Conservation (phyloP, 2,888 invertebrate species). For the Euplagia quadripunctaria region DNA sequence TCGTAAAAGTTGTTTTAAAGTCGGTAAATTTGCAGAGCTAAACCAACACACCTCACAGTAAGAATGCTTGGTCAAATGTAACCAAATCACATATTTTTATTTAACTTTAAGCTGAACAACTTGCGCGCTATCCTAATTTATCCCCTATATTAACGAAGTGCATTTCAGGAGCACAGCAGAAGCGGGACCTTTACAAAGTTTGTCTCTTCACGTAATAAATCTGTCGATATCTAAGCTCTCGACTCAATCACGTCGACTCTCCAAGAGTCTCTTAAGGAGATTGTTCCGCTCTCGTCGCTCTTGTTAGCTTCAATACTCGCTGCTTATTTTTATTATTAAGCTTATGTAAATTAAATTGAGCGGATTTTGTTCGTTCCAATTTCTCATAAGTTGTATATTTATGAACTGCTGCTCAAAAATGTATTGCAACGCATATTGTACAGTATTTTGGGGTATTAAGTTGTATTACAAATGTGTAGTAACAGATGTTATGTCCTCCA, state of each 20-base stretch:
- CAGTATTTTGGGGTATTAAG: background rate
- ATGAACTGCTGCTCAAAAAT: background rate
- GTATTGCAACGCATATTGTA: background rate
- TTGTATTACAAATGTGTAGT: background rate
- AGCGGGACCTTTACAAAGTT: constrained; percentile 29
- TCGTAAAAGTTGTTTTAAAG: too few species aligned
- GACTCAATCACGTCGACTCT: constrained; percentile 55
- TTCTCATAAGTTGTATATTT: background rate
- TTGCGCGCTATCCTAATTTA: background rate
- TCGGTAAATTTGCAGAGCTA: too few species aligned
- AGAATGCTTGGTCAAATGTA: background rate
- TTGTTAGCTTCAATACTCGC: constrained; percentile 53
- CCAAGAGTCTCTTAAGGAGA: constrained; percentile 53
- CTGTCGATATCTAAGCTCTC: constrained; percentile 56
- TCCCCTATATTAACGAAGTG: constrained; percentile 7
- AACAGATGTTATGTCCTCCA: background rate
- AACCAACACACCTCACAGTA: background rate
- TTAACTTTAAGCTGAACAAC: background rate
- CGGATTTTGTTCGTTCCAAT: background rate
- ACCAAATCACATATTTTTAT: background rate
- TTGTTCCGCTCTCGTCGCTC: constrained; percentile 59
- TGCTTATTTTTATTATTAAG: constrained; percentile 59
- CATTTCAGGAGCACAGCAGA: constrained; percentile 6
- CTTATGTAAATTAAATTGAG: constrained; percentile 42
- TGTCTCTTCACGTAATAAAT: constrained; percentile 48